Conservation (phyloP, 1,140 invertebrate species). For the Bombus superbus region DNA sequence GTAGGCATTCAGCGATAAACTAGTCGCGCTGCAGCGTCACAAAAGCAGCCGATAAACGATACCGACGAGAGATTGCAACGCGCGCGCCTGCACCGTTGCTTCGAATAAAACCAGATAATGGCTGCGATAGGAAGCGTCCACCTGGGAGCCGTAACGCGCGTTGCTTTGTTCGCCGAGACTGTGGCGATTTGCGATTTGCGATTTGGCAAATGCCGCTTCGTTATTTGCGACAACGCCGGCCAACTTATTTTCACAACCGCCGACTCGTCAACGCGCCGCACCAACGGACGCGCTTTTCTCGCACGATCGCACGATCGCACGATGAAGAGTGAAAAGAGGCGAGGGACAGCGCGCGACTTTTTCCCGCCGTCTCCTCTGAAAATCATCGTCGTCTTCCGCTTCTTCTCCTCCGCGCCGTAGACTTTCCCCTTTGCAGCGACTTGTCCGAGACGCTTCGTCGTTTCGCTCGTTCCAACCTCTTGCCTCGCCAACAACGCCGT, state of each 20-base stretch:
- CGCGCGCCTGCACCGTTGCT: conserved; percentile 5
- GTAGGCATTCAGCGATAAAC: conserved; percentile 46
- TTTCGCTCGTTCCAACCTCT: too few species aligned
- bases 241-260: not conserved
- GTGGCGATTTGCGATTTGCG: conserved; percentile 1
- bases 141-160: conserved; percentile 26
- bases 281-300: too few species aligned
- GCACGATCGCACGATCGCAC: too few species aligned
- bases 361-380: too few species aligned
- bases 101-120: conserved; percentile 61
- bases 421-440: too few species aligned
- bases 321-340: too few species aligned
- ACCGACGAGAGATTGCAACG: conserved; percentile 26
- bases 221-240: conserved; percentile 2
- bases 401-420: too few species aligned
- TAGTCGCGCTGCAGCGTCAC: conserved; percentile 39
- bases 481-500: too few species aligned
- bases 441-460: too few species aligned
- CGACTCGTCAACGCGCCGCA: not conserved
- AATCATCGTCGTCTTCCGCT: too few species aligned
- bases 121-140: conserved; percentile 50
- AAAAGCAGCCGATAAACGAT: conserved; percentile 59
- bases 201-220: conserved; percentile 24
- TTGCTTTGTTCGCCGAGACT: not conserved
- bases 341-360: too few species aligned